These are phyloP conservation scores for Margaritifera margaritifera DNA, from an alignment of 2,888 invertebrate genomes.

Conservation along the genomic window DNA sequence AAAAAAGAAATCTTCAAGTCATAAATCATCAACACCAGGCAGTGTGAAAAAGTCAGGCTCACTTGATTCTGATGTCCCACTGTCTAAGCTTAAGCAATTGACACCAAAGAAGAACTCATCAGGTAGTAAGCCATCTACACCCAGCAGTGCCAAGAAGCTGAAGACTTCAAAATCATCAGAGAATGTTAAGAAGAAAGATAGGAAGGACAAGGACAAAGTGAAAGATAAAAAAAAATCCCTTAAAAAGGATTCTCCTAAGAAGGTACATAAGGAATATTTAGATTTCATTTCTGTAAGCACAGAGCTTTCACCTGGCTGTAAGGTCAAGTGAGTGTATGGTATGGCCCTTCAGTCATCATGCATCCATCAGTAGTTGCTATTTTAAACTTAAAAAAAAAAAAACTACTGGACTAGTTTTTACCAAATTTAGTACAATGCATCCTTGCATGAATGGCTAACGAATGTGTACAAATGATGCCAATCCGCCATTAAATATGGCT, in stretches of 20 bases:
- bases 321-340: no score
- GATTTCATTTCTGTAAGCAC: no score
- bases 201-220: not conserved
- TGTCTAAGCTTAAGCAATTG: conserved; percentile 47
- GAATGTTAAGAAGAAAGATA: conserved; percentile 15
- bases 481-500: no score
- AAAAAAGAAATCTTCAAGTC: conserved; percentile 17
- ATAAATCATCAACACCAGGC: conserved; percentile 10
- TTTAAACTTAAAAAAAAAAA: no score
- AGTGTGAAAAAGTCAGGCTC: conserved; percentile 24
- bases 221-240: conserved; percentile 9
- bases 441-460: no score
- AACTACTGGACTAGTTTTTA: no score
- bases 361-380: no score
- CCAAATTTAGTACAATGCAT: no score
- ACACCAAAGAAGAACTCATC: conserved; percentile 45
- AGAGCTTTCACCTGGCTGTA: no score
- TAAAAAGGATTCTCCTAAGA: not conserved
- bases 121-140: conserved; percentile 6
- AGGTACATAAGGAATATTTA: no score
- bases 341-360: no score
- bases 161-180: conserved; percentile 1
- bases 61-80: conserved; percentile 51
- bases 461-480: no score
- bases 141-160: conserved; percentile 6